A percentile compares a stretch with the other conserved stretches of the same genome.
phyloP scores from a whole-genome alignment of 2,888 invertebrate genomes.

The Lymantria dispar region DNA sequence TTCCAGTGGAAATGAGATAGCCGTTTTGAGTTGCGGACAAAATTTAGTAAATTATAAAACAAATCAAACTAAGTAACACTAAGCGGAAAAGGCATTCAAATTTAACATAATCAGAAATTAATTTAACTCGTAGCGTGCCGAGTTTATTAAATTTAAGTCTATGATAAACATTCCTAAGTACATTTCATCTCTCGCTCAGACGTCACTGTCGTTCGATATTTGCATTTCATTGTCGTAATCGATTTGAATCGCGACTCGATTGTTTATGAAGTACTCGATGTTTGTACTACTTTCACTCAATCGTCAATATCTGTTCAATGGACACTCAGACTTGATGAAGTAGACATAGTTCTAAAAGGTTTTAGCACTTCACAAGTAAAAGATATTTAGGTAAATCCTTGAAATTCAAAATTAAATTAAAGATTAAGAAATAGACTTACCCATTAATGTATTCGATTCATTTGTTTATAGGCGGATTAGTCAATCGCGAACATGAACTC shows the following conservation, averaged over 20 bases:
- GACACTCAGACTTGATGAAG: slow-evolving; percentile 13
- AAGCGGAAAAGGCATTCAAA: slow-evolving; percentile 1
- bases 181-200: slow-evolving; percentile 18
- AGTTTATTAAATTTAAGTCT: slow-evolving; percentile 19
- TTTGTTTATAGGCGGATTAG: no score
- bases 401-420: no score
- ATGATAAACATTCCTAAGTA: slow-evolving; percentile 34
- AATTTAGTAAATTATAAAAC: background rate
- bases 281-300: slow-evolving; percentile 28
- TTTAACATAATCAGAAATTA: slow-evolving; percentile 2
- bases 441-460: no score
- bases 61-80: background rate
- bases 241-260: slow-evolving; percentile 35
- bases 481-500: no score
- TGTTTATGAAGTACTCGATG: slow-evolving; percentile 28
- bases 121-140: slow-evolving; percentile 6
- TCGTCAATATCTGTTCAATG: slow-evolving; percentile 23
- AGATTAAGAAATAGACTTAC: no score
- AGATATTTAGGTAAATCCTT: no score
- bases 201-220: slow-evolving; percentile 28
- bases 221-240: slow-evolving; percentile 41
- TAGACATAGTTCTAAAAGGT: background rate
- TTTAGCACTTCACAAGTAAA: no score
- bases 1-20: no score
- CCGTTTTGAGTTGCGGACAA: no score